phyloP scores from a whole-genome alignment of 2,888 invertebrate genomes.

The Zaprionus bogoriensis region DNA sequence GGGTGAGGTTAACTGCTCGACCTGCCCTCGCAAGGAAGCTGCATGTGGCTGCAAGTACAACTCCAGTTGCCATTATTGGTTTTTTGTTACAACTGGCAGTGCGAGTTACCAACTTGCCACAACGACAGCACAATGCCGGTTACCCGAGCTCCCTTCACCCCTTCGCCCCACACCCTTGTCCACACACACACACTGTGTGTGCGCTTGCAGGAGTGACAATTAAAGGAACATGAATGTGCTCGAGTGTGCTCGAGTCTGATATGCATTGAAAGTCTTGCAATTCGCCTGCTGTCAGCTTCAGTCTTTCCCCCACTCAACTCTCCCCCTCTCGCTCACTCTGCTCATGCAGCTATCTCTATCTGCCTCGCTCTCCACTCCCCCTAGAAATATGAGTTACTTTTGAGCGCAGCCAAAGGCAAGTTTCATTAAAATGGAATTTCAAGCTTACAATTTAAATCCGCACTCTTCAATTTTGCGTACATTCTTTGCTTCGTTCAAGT shows the following conservation, averaged over 20 bases:
- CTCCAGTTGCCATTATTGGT: slow-evolving; percentile 58
- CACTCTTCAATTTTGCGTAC: not conserved
- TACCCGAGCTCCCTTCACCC: not conserved
- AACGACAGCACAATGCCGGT: slow-evolving; percentile 28
- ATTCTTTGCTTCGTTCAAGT: not conserved
- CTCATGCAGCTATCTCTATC: too few species aligned
- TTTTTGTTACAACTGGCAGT: slow-evolving; percentile 55
- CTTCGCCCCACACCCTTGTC: not conserved
- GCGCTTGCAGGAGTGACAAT: slow-evolving; percentile 42
- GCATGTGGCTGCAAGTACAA: slow-evolving; percentile 51
- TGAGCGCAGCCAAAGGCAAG: not conserved
- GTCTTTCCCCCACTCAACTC: slow-evolving; percentile 6
- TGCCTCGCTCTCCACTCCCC: not conserved
- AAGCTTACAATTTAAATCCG: slow-evolving; percentile 19
- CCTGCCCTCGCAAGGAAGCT: slow-evolving; percentile 31
- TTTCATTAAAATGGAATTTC: slow-evolving; percentile 30
- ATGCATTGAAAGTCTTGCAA: slow-evolving; percentile 30
- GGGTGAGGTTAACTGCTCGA: not conserved
- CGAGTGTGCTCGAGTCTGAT: slow-evolving; percentile 24
- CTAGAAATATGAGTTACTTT: slow-evolving; percentile 11
- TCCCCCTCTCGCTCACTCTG: not conserved
- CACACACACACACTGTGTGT: not conserved
- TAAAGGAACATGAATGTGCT: slow-evolving; percentile 32
- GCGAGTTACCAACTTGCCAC: slow-evolving; percentile 50
- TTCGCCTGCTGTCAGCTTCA: slow-evolving; percentile 26